A percentile compares a stretch with the other conserved stretches of the same genome.
phyloP scores from a whole-genome alignment of 2,888 invertebrate species.

The Helobdella robusta region DNA sequence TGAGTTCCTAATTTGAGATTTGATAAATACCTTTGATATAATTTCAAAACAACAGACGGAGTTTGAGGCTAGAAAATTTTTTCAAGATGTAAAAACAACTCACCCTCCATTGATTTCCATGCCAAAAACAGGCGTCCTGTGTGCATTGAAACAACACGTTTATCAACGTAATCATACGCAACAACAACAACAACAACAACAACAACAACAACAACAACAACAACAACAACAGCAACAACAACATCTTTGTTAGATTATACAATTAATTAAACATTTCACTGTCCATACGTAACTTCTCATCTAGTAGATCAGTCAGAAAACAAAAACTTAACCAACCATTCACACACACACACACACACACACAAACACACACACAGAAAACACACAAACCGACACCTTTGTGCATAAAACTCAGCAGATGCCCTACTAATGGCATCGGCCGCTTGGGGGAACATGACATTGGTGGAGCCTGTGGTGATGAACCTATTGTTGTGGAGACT shows the following conservation, averaged over 20 bases:
- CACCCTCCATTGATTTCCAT: constrained; percentile 26
- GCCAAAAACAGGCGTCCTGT: constrained; percentile 22
- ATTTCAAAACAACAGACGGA: neutral
- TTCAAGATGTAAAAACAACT: neutral
- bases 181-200: neutral
- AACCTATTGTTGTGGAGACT: constrained; percentile 14
- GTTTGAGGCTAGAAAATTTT: neutral
- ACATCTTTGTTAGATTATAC: neutral
- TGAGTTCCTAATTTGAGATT: neutral
- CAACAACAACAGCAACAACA: neutral
- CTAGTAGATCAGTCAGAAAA: neutral
- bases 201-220: neutral
- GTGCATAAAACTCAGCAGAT: constrained; percentile 19
- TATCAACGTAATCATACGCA: too few relatives aligned
- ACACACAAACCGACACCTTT: constrained; percentile 22
- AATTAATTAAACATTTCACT: neutral
- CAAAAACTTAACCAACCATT: neutral
- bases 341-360: too few relatives aligned
- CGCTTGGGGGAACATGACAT: constrained; percentile 12
- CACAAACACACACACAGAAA: too few relatives aligned
- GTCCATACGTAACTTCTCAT: neutral
- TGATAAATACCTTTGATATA: neutral
- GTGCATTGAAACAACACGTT: too few relatives aligned
- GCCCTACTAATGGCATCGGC: constrained; percentile 14
- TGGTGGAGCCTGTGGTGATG: constrained; percentile 18